These are phyloP conservation scores for Carassius gibelio DNA, from an alignment of 2,113 vertebrate species.

Conservation along the genomic window DNA sequence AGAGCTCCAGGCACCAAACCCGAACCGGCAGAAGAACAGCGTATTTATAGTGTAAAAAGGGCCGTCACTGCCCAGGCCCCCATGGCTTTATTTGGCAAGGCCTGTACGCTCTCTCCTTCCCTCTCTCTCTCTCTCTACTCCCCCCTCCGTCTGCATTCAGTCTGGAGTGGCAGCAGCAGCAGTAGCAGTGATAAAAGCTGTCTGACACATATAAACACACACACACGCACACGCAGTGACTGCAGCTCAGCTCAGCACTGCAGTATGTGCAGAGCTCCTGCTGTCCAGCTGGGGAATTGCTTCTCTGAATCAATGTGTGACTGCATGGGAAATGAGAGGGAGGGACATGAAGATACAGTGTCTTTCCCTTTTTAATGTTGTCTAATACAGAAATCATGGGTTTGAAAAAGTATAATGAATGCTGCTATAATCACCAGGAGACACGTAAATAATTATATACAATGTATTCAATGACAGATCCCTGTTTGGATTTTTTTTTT, in stretches of 20 bases:
- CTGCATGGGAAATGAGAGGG: constrained; percentile 6
- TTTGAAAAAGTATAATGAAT: not conserved
- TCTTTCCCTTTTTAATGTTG: not conserved
- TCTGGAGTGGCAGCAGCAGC: constrained; percentile 66
- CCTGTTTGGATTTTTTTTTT: not conserved
- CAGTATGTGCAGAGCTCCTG: constrained; percentile 66
- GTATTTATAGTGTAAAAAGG: constrained; percentile 81
- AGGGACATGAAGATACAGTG: not conserved
- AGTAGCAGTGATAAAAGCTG: constrained; percentile 48
- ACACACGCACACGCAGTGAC: constrained; percentile 50
- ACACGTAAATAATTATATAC: not conserved
- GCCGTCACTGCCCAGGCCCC: constrained; percentile 66
- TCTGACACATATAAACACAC: constrained; percentile 48
- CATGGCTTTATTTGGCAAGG: constrained; percentile 85
- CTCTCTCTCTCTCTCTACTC: constrained; percentile 25
- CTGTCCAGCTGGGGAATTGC: constrained; percentile 69
- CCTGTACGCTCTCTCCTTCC: constrained; percentile 61
- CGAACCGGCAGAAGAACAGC: constrained; percentile 70
- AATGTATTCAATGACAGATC: not conserved
- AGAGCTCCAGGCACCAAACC: constrained; percentile 78
- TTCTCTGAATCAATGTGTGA: constrained; percentile 3
- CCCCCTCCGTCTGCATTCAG: constrained; percentile 41
- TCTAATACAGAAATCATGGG: not conserved
- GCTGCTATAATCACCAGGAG: not conserved
- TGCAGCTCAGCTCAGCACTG: constrained; percentile 68